A percentile compares a stretch with the other conserved stretches of the same genome.
These are phyloP conservation scores for Corythoichthys intestinalis DNA, from an alignment of 2,113 vertebrate genomes.

Conservation along the genomic window DNA sequence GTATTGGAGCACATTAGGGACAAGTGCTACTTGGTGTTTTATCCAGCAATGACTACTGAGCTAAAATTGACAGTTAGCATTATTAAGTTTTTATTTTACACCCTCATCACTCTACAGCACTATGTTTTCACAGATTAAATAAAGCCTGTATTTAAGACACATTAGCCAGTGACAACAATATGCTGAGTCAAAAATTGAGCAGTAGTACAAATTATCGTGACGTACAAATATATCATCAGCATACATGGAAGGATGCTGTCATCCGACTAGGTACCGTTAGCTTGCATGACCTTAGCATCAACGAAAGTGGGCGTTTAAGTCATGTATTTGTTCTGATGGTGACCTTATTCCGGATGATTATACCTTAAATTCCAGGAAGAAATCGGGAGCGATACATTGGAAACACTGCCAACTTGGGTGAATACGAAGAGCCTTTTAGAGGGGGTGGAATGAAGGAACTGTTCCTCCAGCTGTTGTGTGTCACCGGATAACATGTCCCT, in stretches of 20 bases:
- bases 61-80: too few species aligned
- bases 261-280: constrained; percentile 28
- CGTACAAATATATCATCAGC: background rate
- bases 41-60: too few species aligned
- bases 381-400: constrained; percentile 25
- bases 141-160: too few species aligned
- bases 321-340: background rate
- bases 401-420: constrained; percentile 16
- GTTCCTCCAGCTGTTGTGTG: constrained; percentile 24
- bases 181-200: background rate
- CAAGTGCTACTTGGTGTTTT: too few species aligned
- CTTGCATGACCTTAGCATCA: constrained; percentile 67
- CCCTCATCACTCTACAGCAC: too few species aligned
- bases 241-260: background rate
- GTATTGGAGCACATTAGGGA: too few species aligned
- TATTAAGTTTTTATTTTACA: too few species aligned
- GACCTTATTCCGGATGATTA: constrained; percentile 24
- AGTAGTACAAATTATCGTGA: background rate
- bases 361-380: constrained; percentile 30
- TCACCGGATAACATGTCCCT: constrained; percentile 28
- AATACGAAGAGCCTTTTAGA: background rate
- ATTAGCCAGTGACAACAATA: background rate
- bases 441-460: background rate
- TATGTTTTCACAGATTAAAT: too few species aligned
- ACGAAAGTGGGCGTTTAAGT: constrained; percentile 5